These are phyloP conservation scores for Tipula helvola DNA, from an alignment of 2,888 invertebrate species.

Conservation along the genomic window DNA sequence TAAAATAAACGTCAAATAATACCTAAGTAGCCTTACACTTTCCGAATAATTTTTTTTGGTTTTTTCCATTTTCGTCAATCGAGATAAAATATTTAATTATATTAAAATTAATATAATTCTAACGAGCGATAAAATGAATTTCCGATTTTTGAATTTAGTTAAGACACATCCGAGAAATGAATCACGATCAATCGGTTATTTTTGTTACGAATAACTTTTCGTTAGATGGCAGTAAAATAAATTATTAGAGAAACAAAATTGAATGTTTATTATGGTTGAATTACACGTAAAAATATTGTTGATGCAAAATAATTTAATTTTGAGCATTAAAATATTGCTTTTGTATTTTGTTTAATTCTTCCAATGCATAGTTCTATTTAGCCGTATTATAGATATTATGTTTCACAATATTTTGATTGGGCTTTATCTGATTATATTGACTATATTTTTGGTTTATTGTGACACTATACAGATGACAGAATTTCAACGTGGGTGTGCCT, in stretches of 20 bases:
- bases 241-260: background rate
- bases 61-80: too few species aligned
- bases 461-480: too few species aligned
- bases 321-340: too few species aligned
- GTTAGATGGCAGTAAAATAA: background rate
- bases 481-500: too few species aligned
- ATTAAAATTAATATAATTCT: too few species aligned
- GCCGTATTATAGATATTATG: background rate
- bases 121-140: too few species aligned
- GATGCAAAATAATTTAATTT: background rate
- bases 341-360: background rate
- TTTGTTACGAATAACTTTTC: background rate
- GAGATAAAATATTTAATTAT: too few species aligned
- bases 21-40: too few species aligned
- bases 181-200: background rate
- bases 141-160: too few species aligned
- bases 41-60: too few species aligned
- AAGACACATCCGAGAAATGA: background rate
- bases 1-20: too few species aligned
- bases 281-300: background rate
- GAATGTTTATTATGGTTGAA: background rate
- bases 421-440: background rate
- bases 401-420: background rate
- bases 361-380: background rate
- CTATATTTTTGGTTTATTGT: background rate